These are phyloP conservation scores for Heliothis virescens DNA, from an alignment of 1,140 invertebrate species.

Conservation along the genomic window DNA sequence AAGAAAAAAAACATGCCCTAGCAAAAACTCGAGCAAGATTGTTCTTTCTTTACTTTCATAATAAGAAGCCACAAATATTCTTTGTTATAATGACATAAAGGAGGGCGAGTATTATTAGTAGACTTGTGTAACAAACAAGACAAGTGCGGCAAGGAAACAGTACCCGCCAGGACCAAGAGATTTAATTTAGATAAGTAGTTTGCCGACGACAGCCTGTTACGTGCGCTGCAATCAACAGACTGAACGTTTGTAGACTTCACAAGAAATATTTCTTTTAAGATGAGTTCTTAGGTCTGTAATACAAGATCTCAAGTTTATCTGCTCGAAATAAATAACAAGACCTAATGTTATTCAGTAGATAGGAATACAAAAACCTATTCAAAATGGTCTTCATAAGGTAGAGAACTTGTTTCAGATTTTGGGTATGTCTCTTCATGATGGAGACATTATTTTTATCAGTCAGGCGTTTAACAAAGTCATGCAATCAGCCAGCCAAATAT, in stretches of 20 bases:
- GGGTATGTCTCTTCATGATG: no score
- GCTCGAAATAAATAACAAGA: no score
- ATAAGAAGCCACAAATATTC: background rate
- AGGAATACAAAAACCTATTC: no score
- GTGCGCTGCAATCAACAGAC: conserved; percentile 53
- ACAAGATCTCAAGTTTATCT: no score
- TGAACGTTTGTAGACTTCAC: conserved; percentile 33
- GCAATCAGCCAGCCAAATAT: background rate
- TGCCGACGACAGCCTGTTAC: conserved; percentile 61
- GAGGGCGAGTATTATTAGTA: background rate
- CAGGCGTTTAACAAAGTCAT: no score
- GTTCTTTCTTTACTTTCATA: background rate
- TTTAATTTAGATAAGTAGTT: conserved; percentile 72
- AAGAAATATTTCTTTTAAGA: conserved; percentile 1
- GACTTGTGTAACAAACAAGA: conserved; percentile 6
- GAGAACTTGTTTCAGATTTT: no score
- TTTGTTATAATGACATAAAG: conserved; percentile 22
- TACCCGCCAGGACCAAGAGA: conserved; percentile 61
- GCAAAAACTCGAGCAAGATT: no score
- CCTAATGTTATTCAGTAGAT: no score
- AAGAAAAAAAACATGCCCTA: no score
- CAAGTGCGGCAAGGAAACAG: conserved; percentile 46
- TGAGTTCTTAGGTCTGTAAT: background rate
- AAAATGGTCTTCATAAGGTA: no score
- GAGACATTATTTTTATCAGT: no score